phyloP scores from a whole-genome alignment of 2,113 vertebrate genomes.

The Ciconia stormi region DNA sequence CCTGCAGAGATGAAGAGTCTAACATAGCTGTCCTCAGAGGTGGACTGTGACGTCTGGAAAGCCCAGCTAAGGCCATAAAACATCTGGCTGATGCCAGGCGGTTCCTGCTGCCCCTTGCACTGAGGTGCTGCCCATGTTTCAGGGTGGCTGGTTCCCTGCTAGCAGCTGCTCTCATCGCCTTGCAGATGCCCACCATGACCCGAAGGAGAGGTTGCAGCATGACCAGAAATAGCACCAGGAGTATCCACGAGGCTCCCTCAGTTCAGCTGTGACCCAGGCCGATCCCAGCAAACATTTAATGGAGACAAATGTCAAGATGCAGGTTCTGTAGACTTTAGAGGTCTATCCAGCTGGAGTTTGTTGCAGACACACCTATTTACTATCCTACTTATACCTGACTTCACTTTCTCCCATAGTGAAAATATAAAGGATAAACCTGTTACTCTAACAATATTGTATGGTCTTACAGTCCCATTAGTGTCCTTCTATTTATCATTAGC shows the following conservation, averaged over 20 bases:
- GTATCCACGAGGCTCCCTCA: not conserved
- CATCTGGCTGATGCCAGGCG: not conserved
- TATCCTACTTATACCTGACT: not conserved
- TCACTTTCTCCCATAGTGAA: not conserved
- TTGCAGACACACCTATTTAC: not conserved
- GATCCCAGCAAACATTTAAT: not conserved
- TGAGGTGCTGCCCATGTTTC: not conserved
- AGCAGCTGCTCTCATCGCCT: not conserved
- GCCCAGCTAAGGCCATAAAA: not conserved
- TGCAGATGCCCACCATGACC: not conserved
- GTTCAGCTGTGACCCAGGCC: not conserved
- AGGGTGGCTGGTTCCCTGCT: not conserved
- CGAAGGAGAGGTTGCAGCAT: not conserved
- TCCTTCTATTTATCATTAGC: not conserved
- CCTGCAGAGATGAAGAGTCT: not conserved
- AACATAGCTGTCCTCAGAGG: not conserved
- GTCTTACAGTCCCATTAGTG: not conserved
- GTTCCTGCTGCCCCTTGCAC: not conserved
- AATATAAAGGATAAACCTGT: not conserved
- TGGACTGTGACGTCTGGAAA: not conserved
- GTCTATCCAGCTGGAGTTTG: not conserved
- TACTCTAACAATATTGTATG: not conserved
- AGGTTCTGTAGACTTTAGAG: not conserved
- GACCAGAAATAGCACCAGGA: not conserved
- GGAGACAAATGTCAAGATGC: not conserved